These are phyloP conservation scores for Merodon equestris DNA, from an alignment of 2,888 invertebrate genomes.

Conservation along the genomic window DNA sequence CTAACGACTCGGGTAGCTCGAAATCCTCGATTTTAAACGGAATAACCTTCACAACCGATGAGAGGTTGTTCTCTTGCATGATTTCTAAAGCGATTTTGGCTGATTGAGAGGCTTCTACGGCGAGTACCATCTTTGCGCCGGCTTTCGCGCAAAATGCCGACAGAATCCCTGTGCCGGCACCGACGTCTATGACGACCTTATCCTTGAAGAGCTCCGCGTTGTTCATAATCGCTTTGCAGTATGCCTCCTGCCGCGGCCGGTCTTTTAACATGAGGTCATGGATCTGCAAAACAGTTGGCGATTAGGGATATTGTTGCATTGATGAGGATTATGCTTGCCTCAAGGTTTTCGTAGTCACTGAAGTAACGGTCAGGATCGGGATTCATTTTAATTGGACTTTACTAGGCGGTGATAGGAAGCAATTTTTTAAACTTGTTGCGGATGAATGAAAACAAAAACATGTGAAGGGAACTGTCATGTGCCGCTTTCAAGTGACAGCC, in stretches of 20 bases:
- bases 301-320: background rate
- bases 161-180: slow-evolving; percentile 92
- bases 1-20: slow-evolving; percentile 80
- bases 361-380: slow-evolving; percentile 81
- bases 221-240: slow-evolving; percentile 87
- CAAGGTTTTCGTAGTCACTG: slow-evolving; percentile 86
- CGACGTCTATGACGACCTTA: slow-evolving; percentile 91
- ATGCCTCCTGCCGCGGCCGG: slow-evolving; percentile 86
- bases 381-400: slow-evolving; percentile 24
- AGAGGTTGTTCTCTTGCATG: slow-evolving; percentile 85
- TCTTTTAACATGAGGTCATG: slow-evolving; percentile 91
- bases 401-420: background rate
- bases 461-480: background rate
- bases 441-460: background rate
- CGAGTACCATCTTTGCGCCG: slow-evolving; percentile 92
- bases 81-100: slow-evolving; percentile 84
- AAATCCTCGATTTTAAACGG: slow-evolving; percentile 81
- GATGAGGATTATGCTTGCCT: slow-evolving; percentile 82
- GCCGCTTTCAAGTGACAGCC: background rate
- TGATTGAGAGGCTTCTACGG: slow-evolving; percentile 89
- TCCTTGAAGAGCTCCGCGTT: slow-evolving; percentile 84
- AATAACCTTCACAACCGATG: slow-evolving; percentile 83
- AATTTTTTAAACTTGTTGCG: too few species aligned
- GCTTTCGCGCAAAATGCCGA: slow-evolving; percentile 93
- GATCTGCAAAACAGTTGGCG: slow-evolving; percentile 80